Evolutionary conservation across 2,797 vertebrate species (phyloP).

Genomic region (Notolepis coatsorum): DNA sequence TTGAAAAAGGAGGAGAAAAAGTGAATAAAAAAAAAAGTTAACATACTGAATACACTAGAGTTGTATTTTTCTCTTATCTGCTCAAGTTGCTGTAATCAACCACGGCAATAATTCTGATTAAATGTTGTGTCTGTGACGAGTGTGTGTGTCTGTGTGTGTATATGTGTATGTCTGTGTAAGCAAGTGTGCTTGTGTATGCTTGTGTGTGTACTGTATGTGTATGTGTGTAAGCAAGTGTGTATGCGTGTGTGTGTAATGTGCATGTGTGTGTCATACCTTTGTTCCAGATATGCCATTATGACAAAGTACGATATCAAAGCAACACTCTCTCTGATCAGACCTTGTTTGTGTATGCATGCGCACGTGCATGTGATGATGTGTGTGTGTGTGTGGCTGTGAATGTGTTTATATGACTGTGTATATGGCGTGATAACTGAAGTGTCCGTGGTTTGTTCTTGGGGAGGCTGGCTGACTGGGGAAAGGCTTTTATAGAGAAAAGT

Average conservation of each 20-base stretch:
- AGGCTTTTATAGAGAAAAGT: conserved; percentile 64
- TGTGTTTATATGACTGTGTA: no score
- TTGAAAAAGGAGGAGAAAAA: no score
- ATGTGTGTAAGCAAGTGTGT: background rate
- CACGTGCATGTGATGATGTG: no score
- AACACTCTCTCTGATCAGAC: conserved; percentile 20
- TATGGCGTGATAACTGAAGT: no score
- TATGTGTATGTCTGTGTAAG: background rate
- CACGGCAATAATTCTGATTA: conserved; percentile 5
- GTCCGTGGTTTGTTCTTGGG: conserved; percentile 68
- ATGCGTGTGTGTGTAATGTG: background rate
- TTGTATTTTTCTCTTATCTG: background rate
- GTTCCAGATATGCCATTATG: conserved; percentile 22
- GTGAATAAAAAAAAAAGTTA: no score
- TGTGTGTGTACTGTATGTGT: background rate
- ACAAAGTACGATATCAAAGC: conserved; percentile 29
- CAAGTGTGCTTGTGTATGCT: background rate
- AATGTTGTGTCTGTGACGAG: background rate
- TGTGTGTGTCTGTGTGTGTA: background rate
- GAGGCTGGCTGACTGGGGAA: conserved; percentile 42
- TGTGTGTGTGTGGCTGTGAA: no score
- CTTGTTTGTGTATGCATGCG: no score
- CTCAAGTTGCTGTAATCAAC: conserved; percentile 1
- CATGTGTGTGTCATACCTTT: conserved; percentile 15
- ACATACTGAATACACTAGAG: no score